These are phyloP conservation scores for Ridgeia piscesae DNA, from an alignment of 1,140 invertebrate genomes.

Conservation along the genomic window DNA sequence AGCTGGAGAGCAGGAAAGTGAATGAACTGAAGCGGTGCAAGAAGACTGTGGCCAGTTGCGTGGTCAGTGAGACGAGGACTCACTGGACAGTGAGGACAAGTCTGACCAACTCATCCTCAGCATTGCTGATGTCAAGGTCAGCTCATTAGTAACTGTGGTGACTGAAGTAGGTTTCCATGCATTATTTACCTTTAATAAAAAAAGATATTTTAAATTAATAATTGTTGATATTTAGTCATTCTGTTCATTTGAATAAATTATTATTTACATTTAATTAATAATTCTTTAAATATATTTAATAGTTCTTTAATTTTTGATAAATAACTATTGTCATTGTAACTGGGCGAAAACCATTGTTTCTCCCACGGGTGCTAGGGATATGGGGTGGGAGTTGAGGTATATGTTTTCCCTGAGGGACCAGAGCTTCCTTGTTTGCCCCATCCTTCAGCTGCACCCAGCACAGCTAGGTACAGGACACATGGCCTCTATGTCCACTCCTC, in stretches of 20 bases:
- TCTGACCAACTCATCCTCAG: constrained; percentile 43
- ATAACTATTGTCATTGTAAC: background rate
- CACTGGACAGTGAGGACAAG: constrained; percentile 12
- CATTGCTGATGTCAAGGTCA: constrained; percentile 40
- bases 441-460: too few species aligned
- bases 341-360: background rate
- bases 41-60: background rate
- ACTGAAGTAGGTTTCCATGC: too few species aligned
- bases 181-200: too few species aligned
- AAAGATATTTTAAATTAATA: too few species aligned
- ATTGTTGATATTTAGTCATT: too few species aligned
- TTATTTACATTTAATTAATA: too few species aligned
- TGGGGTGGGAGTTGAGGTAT: background rate
- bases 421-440: background rate
- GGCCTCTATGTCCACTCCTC: too few species aligned
- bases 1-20: background rate
- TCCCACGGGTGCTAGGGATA: background rate
- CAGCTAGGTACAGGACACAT: too few species aligned
- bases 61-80: background rate
- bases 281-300: too few species aligned
- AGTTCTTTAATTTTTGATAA: too few species aligned
- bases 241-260: too few species aligned
- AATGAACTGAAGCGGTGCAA: background rate
- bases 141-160: background rate
- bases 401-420: background rate